These are phyloP conservation scores for Apolygus lucorum DNA, from an alignment of 1,140 invertebrate genomes.

Conservation along the genomic window DNA sequence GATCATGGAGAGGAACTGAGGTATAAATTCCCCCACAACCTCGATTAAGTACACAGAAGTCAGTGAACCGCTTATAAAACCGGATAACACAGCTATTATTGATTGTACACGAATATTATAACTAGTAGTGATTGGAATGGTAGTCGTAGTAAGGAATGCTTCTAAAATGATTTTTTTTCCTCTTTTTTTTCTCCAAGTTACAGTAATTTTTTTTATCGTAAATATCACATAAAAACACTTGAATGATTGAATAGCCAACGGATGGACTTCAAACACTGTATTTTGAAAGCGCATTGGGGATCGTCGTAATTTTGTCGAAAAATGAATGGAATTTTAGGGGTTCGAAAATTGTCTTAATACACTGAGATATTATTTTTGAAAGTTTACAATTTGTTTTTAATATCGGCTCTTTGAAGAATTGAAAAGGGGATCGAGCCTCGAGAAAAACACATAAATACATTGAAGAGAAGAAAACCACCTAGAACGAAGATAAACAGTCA, in stretches of 20 bases:
- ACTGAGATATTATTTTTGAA: too few species aligned
- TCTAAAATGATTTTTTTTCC: neutral
- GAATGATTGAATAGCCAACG: conserved; percentile 3
- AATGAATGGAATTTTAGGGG: neutral
- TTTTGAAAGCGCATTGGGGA: conserved; percentile 15
- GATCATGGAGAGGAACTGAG: too few species aligned
- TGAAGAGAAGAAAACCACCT: too few species aligned
- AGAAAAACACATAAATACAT: too few species aligned
- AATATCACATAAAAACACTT: conserved; percentile 13
- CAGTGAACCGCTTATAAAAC: too few species aligned
- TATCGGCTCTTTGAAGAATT: too few species aligned
- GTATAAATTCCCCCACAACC: too few species aligned
- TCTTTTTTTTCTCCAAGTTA: neutral
- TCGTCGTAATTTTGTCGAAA: neutral
- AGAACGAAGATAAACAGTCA: too few species aligned
- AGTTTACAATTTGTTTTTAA: too few species aligned
- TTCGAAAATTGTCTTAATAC: too few species aligned
- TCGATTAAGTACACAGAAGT: too few species aligned
- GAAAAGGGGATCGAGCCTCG: too few species aligned
- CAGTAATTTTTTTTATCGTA: neutral
- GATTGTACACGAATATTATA: conserved; percentile 14
- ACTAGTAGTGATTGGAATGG: conserved; percentile 5
- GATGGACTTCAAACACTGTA: neutral
- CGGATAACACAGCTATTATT: conserved; percentile 11
- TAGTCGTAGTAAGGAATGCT: neutral